Percentiles rank a stretch among this genome's conserved stretches.
Evolutionary conservation across 2,113 vertebrate species (phyloP).

Genomic region (Tenrec ecaudatus): DNA sequence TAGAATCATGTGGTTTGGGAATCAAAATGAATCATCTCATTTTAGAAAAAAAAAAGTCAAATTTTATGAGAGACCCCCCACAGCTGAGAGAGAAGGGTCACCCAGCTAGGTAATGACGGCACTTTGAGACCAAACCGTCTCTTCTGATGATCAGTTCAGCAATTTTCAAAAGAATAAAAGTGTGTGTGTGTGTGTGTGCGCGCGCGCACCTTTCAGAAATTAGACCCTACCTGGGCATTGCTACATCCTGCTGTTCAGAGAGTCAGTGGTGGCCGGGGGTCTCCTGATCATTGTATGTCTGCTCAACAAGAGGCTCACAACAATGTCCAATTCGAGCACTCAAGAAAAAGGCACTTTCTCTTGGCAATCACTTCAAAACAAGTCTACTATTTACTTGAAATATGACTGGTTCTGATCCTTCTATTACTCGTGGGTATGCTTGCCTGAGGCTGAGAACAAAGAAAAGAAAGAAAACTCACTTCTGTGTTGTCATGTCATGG

Average conservation of each 20-base stretch:
- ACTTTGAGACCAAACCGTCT: too few species aligned
- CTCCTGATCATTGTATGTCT: not conserved
- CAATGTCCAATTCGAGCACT: not conserved
- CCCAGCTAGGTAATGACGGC: not conserved
- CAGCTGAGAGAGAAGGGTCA: not conserved
- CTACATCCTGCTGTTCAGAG: not conserved
- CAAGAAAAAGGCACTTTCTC: not conserved
- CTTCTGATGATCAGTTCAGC: too few species aligned
- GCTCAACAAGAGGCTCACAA: too few species aligned
- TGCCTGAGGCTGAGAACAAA: not conserved
- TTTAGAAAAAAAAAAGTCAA: not conserved
- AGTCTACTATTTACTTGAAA: not conserved
- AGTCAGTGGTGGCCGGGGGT: fast-evolving
- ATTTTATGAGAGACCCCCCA: not conserved
- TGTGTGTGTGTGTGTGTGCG: not conserved
- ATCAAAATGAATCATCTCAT: not conserved
- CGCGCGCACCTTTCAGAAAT: not conserved
- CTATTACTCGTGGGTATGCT: not conserved
- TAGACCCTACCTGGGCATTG: not conserved
- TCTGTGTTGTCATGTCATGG: not conserved
- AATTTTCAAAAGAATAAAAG: too few species aligned
- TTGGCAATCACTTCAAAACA: not conserved
- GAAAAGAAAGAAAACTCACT: not conserved
- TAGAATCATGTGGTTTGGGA: not conserved
- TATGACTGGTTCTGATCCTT: not conserved